phyloP scores from a whole-genome alignment of 2,797 vertebrate species.

The Microctenopoma steveboyesi region DNA sequence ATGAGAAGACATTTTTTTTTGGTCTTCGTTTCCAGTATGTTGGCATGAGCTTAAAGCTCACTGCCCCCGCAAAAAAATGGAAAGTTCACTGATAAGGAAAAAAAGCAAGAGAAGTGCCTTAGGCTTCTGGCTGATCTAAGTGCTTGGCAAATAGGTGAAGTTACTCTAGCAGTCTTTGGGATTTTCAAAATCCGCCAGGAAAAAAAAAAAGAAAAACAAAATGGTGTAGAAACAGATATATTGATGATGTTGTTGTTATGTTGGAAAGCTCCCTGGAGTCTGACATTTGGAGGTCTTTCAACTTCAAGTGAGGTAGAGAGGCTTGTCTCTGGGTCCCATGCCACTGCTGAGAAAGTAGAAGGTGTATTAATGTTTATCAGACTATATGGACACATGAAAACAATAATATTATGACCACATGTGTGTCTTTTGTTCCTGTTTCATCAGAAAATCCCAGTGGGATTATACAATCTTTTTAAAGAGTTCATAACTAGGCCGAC shows the following conservation, averaged over 20 bases:
- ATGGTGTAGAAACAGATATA: conserved; percentile 77
- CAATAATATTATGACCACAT: neutral
- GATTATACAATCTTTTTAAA: conserved; percentile 9
- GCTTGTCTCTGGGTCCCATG: conserved; percentile 97
- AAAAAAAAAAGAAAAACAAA: conserved; percentile 65
- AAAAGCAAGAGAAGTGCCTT: conserved; percentile 71
- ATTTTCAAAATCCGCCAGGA: conserved; percentile 85
- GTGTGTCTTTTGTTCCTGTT: conserved; percentile 13
- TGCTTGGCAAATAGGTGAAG: conserved; percentile 87
- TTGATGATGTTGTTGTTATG: conserved; percentile 74
- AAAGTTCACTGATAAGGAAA: conserved; percentile 69
- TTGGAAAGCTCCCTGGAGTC: conserved; percentile 87
- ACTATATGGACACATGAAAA: conserved; percentile 6
- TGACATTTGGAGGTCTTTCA: conserved; percentile 79
- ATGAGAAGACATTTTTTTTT: conserved; percentile 71
- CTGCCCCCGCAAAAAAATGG: conserved; percentile 60
- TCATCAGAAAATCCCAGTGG: conserved; percentile 25
- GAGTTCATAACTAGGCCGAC: neutral
- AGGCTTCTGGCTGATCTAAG: conserved; percentile 86
- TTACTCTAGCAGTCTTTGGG: conserved; percentile 84
- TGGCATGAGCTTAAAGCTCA: conserved; percentile 79
- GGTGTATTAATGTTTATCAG: conserved; percentile 25
- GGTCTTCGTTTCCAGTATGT: conserved; percentile 76
- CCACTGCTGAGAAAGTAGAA: conserved; percentile 83
- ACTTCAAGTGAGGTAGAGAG: conserved; percentile 99